These are phyloP conservation scores for Lordiphosa fenestrarum DNA, from an alignment of 2,888 invertebrate species.

Conservation along the genomic window DNA sequence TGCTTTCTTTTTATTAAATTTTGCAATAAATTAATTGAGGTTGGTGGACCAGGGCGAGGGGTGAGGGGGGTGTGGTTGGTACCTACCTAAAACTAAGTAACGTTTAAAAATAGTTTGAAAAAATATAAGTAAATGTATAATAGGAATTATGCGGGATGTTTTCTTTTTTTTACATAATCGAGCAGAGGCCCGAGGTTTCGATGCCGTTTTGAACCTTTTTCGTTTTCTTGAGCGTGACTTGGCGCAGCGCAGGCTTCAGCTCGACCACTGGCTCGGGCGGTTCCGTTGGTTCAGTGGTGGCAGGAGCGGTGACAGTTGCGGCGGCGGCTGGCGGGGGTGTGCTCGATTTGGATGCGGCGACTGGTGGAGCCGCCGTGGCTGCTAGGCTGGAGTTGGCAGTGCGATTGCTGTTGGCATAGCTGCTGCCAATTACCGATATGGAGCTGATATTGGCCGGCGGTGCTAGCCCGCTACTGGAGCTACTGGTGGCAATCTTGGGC, in stretches of 20 bases:
- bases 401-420: constrained; percentile 46
- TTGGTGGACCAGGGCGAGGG: constrained; percentile 9
- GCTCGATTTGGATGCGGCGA: constrained; percentile 25
- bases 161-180: constrained; percentile 85
- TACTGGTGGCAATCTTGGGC: constrained; percentile 52
- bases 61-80: constrained; percentile 16
- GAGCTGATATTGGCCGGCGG: constrained; percentile 68
- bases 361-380: constrained; percentile 20
- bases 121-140: constrained; percentile 44
- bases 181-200: constrained; percentile 92
- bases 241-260: constrained; percentile 85
- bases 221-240: constrained; percentile 85
- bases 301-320: constrained; percentile 9
- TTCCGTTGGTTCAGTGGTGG: constrained; percentile 37
- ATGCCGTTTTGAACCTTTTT: constrained; percentile 87
- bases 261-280: constrained; percentile 75
- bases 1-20: constrained; percentile 47
- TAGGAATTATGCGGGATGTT: constrained; percentile 41
- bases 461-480: constrained; percentile 17
- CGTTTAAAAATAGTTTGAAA: constrained; percentile 61
- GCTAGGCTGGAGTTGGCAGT: too few relatives aligned
- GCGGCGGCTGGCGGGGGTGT: constrained; percentile 44
- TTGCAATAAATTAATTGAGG: constrained; percentile 52
- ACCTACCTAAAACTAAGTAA: constrained; percentile 69
- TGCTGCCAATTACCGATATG: constrained; percentile 78